These are phyloP conservation scores for Hyles vespertilio DNA, from an alignment of 1,140 invertebrate species.

Conservation along the genomic window DNA sequence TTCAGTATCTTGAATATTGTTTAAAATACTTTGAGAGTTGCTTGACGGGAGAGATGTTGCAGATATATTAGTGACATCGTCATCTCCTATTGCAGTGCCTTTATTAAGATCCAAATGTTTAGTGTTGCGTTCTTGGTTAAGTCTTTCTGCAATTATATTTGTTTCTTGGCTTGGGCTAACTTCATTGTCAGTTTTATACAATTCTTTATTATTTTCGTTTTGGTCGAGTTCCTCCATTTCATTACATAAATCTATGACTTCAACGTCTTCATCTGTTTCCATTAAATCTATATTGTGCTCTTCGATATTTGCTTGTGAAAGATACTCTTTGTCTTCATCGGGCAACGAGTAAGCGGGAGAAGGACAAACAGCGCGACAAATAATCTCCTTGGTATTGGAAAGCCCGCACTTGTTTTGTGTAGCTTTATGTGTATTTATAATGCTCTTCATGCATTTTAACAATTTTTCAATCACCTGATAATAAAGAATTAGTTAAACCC, in stretches of 20 bases:
- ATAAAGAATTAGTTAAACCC: neutral
- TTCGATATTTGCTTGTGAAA: neutral
- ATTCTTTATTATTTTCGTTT: neutral
- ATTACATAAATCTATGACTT: slow-evolving; percentile 13
- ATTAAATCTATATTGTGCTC: neutral
- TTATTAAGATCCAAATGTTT: no score
- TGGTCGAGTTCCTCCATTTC: slow-evolving; percentile 1
- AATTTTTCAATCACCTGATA: slow-evolving; percentile 51
- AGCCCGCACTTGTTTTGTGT: neutral
- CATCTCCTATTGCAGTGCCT: no score
- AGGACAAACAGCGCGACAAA: neutral
- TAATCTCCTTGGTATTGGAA: neutral
- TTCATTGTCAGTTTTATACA: no score
- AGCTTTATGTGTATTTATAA: slow-evolving; percentile 29
- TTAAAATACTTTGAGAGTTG: slow-evolving; percentile 21
- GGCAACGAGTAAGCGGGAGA: slow-evolving; percentile 28
- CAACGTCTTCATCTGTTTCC: slow-evolving; percentile 2
- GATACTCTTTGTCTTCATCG: slow-evolving; percentile 22
- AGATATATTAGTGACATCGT: no score
- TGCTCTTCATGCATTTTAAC: slow-evolving; percentile 33
- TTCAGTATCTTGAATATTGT: slow-evolving; percentile 8
- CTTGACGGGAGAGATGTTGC: neutral
- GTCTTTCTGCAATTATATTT: no score
- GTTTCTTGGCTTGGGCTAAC: no score
- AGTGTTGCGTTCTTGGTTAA: no score